Evolutionary conservation across 2,888 invertebrate species (phyloP).

Genomic region (Lasioglossum calceatum): DNA sequence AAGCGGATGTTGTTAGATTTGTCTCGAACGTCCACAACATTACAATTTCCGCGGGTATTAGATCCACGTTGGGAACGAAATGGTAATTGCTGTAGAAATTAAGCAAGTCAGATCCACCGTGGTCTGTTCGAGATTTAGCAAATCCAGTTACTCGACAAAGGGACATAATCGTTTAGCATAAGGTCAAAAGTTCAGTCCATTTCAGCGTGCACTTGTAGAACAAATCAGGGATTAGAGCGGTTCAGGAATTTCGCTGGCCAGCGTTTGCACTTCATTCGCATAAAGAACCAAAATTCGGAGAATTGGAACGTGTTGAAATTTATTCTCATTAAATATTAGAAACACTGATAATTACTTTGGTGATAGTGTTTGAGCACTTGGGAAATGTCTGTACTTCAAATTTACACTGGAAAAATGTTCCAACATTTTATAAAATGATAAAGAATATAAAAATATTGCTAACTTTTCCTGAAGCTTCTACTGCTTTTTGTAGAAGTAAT

Average conservation of each 20-base stretch:
- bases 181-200: background rate
- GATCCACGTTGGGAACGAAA: conserved; percentile 21
- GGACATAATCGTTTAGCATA: conserved; percentile 25
- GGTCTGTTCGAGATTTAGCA: conserved; percentile 13
- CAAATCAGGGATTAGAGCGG: background rate
- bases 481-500: background rate
- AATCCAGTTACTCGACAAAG: conserved; percentile 43
- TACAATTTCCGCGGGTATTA: background rate
- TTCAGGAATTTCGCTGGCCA: background rate
- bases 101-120: conserved; percentile 34
- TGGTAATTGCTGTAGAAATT: conserved; percentile 32
- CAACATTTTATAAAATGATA: background rate
- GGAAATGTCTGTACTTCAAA: no score
- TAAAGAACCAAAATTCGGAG: background rate
- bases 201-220: background rate
- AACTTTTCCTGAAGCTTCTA: no score
- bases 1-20: background rate
- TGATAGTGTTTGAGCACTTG: background rate
- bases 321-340: background rate
- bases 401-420: no score
- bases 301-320: background rate
- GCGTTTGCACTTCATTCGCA: background rate
- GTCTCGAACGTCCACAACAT: background rate
- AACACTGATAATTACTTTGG: background rate
- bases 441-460: no score